phyloP scores from a whole-genome alignment of 2,888 invertebrate genomes.

The Rapana venosa region DNA sequence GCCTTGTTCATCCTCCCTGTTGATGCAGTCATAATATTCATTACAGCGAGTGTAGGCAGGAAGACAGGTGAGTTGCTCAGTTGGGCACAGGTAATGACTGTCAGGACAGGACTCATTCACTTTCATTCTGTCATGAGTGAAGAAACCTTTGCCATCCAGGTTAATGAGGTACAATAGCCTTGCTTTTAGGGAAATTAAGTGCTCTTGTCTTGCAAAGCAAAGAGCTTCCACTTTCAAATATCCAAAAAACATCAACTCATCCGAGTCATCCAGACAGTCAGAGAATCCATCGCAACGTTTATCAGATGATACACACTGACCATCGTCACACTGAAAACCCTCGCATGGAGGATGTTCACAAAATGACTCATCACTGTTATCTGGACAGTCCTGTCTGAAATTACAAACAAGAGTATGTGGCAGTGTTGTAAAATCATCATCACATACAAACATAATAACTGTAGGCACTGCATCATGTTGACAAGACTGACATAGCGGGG shows the following conservation, averaged over 20 bases:
- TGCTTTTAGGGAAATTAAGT: too few species aligned
- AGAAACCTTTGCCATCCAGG: constrained; percentile 18
- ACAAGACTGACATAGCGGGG: too few species aligned
- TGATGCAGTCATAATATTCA: constrained; percentile 21
- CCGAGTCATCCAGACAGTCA: constrained; percentile 28
- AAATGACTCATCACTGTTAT: constrained; percentile 21
- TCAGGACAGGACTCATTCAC: constrained; percentile 8
- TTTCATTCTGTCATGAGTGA: not conserved
- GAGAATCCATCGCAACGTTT: not conserved
- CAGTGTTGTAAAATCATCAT: not conserved
- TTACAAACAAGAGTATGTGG: not conserved
- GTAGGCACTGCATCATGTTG: not conserved
- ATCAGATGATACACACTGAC: not conserved
- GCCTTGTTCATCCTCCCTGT: constrained; percentile 7
- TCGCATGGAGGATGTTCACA: not conserved
- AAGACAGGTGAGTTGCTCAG: not conserved
- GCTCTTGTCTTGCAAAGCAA: not conserved
- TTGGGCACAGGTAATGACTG: constrained; percentile 3
- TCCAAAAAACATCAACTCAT: not conserved
- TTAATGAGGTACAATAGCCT: not conserved
- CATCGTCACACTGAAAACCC: not conserved
- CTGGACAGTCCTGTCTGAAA: not conserved
- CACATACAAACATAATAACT: constrained; percentile 33
- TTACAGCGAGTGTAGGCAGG: constrained; percentile 28
- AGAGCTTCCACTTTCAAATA: too few species aligned